Conservation (phyloP, 2,113 vertebrate species). For the Cryptomyrus ogoouensis region DNA sequence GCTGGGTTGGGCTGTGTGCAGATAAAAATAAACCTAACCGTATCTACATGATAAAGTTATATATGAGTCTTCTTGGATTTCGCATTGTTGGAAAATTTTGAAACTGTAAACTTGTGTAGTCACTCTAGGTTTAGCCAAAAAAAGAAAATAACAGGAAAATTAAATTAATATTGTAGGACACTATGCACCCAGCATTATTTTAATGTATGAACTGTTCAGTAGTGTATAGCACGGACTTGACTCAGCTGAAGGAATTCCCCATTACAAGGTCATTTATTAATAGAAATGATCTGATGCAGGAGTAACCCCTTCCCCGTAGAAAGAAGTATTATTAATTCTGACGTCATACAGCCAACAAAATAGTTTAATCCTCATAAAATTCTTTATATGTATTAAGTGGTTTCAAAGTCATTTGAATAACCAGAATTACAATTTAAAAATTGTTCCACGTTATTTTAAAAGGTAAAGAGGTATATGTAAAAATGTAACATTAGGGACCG, state of each 20-base stretch:
- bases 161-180: not conserved
- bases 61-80: slow-evolving; percentile 54
- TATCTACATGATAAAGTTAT: slow-evolving; percentile 48
- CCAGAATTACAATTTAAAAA: not conserved
- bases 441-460: not conserved
- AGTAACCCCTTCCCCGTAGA: not conserved
- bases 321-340: not conserved
- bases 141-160: slow-evolving; percentile 39
- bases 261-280: slow-evolving; percentile 13
- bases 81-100: slow-evolving; percentile 26
- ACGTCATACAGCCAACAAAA: not conserved
- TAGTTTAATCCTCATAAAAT: not conserved
- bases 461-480: not conserved
- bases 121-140: slow-evolving; percentile 37
- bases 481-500: not conserved
- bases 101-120: slow-evolving; percentile 44
- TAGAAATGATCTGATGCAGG: not conserved
- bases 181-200: not conserved
- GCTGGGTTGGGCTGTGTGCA: slow-evolving; percentile 49
- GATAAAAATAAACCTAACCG: slow-evolving; percentile 42
- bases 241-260: not conserved
- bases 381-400: not conserved
- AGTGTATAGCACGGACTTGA: not conserved
- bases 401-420: not conserved
- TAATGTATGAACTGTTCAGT: not conserved